phyloP scores from a whole-genome alignment of 2,888 invertebrate genomes.

The Morpho helenor region DNA sequence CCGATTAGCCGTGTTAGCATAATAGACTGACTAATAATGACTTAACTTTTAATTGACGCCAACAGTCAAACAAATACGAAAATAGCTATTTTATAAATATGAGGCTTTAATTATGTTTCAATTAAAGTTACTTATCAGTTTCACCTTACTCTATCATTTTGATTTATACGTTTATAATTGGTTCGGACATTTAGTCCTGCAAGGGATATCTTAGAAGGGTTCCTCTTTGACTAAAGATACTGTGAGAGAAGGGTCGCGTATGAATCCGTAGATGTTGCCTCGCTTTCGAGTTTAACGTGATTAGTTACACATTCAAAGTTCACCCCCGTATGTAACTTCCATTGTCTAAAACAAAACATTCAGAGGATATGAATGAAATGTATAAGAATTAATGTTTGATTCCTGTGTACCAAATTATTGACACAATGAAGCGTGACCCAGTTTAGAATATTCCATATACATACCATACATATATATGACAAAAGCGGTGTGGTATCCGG shows the following conservation, averaged over 20 bases:
- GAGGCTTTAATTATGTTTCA: slow-evolving; percentile 3
- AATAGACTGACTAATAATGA: too few species aligned
- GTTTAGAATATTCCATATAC: too few species aligned
- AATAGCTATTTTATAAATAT: too few species aligned
- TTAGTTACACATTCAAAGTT: slow-evolving; percentile 13
- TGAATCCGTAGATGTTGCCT: slow-evolving; percentile 26
- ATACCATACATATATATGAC: too few species aligned
- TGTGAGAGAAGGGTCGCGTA: slow-evolving; percentile 38
- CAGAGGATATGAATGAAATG: too few species aligned
- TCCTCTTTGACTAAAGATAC: slow-evolving; percentile 53
- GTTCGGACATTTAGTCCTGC: slow-evolving; percentile 44
- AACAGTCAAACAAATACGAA: too few species aligned
- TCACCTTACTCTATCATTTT: slow-evolving; percentile 44
- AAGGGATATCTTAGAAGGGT: slow-evolving; percentile 52
- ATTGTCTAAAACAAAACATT: neutral
- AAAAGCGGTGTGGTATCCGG: too few species aligned
- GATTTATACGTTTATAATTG: slow-evolving; percentile 69
- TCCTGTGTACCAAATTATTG: too few species aligned
- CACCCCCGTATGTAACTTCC: neutral
- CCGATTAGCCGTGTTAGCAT: too few species aligned
- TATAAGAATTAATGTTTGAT: too few species aligned
- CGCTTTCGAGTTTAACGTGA: slow-evolving; percentile 15
- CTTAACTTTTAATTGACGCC: too few species aligned
- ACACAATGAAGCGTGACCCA: too few species aligned
- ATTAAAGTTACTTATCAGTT: slow-evolving; percentile 13